These are phyloP conservation scores for Periophthalmus magnuspinnatus DNA, from an alignment of 2,797 vertebrate species.

Conservation along the genomic window DNA sequence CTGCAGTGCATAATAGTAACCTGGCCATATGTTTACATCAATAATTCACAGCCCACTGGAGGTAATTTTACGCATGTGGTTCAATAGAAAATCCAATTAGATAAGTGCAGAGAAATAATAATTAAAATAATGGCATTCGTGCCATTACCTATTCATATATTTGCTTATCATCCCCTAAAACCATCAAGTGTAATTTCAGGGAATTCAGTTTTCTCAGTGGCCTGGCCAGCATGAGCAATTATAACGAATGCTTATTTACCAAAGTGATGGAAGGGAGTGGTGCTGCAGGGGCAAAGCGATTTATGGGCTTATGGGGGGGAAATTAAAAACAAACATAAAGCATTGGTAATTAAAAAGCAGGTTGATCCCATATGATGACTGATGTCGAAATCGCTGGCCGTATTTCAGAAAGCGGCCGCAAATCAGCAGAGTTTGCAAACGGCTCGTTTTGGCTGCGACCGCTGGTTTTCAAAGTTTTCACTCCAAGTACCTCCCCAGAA, in stretches of 20 bases:
- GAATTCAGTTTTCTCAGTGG: constrained; percentile 14
- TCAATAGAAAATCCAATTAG: constrained; percentile 9
- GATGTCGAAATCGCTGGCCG: constrained; percentile 43
- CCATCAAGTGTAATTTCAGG: neutral
- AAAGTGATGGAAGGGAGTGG: constrained; percentile 51
- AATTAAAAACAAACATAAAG: constrained; percentile 73
- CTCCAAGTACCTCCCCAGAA: neutral
- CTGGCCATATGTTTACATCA: constrained; percentile 5
- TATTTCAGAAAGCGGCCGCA: constrained; percentile 32
- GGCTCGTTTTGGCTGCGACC: constrained; percentile 17
- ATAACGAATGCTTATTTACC: constrained; percentile 60
- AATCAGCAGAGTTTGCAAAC: constrained; percentile 20
- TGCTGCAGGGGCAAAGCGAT: constrained; percentile 48
- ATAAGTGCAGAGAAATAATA: constrained; percentile 13
- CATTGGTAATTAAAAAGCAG: constrained; percentile 67
- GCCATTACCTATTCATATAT: neutral
- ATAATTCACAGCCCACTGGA: neutral
- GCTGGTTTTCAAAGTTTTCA: constrained; percentile 2
- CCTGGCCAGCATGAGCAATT: constrained; percentile 47
- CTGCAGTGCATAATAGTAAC: neutral
- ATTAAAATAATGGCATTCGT: constrained; percentile 9
- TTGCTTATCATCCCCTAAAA: constrained; percentile 2
- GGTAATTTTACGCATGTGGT: neutral
- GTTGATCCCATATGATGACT: constrained; percentile 63
- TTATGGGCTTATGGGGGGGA: constrained; percentile 59